A percentile compares a stretch with the other conserved stretches of the same genome.
Conservation (phyloP, 2,888 invertebrate genomes). For the Bugulina stolonifera region DNA sequence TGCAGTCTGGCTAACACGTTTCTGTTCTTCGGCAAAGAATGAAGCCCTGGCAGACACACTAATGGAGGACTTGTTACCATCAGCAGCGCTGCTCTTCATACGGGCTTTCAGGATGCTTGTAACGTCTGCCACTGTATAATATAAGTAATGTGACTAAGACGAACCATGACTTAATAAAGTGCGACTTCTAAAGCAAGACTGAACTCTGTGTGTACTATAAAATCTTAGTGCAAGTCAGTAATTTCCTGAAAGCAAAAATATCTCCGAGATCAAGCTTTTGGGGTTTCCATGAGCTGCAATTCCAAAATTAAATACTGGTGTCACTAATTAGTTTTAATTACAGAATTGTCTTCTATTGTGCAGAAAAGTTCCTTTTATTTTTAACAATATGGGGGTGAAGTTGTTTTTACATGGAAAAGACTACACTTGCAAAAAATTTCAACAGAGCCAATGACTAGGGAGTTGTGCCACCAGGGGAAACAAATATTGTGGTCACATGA, state of each 20-base stretch:
- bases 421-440: too few species aligned
- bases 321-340: too few species aligned
- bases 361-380: too few species aligned
- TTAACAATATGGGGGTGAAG: too few species aligned
- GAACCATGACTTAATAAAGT: too few species aligned
- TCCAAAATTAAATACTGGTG: too few species aligned
- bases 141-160: background rate
- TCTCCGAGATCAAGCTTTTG: background rate
- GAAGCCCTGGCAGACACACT: slow-evolving; percentile 6
- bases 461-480: too few species aligned
- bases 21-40: background rate
- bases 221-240: background rate
- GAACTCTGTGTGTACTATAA: background rate
- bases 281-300: background rate
- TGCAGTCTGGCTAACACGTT: too few species aligned
- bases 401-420: too few species aligned
- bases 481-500: too few species aligned
- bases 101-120: slow-evolving; percentile 5
- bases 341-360: too few species aligned
- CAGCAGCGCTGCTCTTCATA: background rate
- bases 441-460: too few species aligned
- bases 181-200: background rate
- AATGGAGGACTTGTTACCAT: background rate
- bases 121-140: background rate
- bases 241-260: background rate